Conservation (phyloP, 1,140 invertebrate species). For the Leptinotarsa defecta region DNA sequence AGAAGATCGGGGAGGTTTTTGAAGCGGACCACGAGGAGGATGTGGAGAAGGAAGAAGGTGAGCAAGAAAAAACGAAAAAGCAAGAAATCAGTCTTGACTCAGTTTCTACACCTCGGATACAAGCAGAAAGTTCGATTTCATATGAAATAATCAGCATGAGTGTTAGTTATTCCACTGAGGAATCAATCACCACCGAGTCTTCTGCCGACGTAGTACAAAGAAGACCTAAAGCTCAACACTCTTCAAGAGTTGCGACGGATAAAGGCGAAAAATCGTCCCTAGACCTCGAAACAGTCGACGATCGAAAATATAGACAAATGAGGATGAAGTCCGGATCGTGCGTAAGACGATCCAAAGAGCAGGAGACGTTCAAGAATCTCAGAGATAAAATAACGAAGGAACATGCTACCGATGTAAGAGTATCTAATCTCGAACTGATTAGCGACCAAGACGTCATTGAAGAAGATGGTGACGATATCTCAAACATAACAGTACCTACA, state of each 20-base stretch:
- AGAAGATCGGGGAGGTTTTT: too few species aligned
- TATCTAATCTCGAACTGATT: not conserved
- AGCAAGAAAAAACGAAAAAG: not conserved
- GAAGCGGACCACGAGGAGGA: too few species aligned
- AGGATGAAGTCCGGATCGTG: not conserved
- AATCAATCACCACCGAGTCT: not conserved
- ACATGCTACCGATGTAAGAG: not conserved
- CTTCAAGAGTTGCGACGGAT: too few species aligned
- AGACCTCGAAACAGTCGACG: not conserved
- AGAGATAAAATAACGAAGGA: slow-evolving; percentile 4
- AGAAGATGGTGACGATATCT: not conserved
- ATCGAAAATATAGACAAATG: not conserved
- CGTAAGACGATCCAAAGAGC: not conserved
- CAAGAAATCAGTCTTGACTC: not conserved
- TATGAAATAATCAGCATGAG: slow-evolving; percentile 19
- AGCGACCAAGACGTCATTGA: not conserved
- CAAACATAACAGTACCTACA: not conserved
- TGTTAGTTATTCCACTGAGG: slow-evolving; percentile 14
- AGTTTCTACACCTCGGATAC: not conserved
- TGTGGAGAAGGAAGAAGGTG: too few species aligned
- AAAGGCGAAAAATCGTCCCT: too few species aligned
- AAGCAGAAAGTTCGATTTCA: not conserved
- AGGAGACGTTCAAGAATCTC: not conserved
- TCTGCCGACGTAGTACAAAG: not conserved
- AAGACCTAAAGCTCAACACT: not conserved